Evolutionary conservation across 2,113 vertebrate genomes (phyloP).

Genomic region (chimpanzee (Pan troglodytes)): NHGRI_mPanTro3-v2.1_pri NC_072402.2:166348501-166349000

Average conservation of each 20-base stretch:
- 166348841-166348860: neutral
- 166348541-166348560: neutral
- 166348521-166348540: neutral
- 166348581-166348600: neutral
- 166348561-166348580: neutral
- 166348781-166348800: neutral
- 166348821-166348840: neutral
- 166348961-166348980: neutral
- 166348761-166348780: neutral
- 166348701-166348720: neutral
- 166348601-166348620: neutral
- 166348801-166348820: neutral
- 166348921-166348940: neutral
- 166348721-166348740: neutral
- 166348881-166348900: neutral
- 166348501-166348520: neutral
- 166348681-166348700: neutral
- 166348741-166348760: neutral
- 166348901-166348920: neutral
- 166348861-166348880: neutral
- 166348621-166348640: neutral
- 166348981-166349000: neutral
- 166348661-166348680: neutral
- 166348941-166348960: neutral
- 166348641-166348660: neutral